phyloP scores from a whole-genome alignment of 2,797 vertebrate species.

The Chanos chanos region DNA sequence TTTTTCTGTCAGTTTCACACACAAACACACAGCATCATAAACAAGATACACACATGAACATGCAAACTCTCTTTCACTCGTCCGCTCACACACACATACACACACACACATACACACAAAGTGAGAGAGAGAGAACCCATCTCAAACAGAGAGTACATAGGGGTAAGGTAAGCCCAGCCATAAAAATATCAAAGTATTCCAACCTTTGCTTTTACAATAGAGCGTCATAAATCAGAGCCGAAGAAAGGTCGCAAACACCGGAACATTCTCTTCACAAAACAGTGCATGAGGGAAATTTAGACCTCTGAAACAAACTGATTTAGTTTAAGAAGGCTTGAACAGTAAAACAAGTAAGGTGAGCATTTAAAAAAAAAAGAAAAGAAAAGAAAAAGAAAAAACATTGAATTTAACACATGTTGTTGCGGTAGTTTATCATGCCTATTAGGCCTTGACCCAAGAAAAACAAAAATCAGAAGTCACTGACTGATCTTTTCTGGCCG shows the following conservation, averaged over 20 bases:
- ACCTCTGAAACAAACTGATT: background rate
- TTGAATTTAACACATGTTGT: too few species aligned
- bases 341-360: background rate
- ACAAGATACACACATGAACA: too few species aligned
- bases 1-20: too few species aligned
- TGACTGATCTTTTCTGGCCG: too few species aligned
- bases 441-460: too few species aligned
- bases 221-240: conserved; percentile 43
- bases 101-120: too few species aligned
- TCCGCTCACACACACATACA: conserved; percentile 5
- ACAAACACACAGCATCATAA: too few species aligned
- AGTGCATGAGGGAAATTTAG: background rate
- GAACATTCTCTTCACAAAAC: conserved; percentile 28
- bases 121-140: conserved; percentile 1
- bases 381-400: background rate
- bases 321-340: background rate
- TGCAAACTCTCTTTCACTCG: background rate
- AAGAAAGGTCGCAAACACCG: conserved; percentile 39
- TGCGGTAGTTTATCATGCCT: too few species aligned
- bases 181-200: conserved; percentile 52
- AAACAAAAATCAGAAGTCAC: too few species aligned
- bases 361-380: background rate
- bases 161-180: conserved; percentile 28
- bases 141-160: conserved; percentile 6
- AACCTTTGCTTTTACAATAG: conserved; percentile 49